phyloP scores from a whole-genome alignment of 2,888 invertebrate species.

The Oligia strigilis region DNA sequence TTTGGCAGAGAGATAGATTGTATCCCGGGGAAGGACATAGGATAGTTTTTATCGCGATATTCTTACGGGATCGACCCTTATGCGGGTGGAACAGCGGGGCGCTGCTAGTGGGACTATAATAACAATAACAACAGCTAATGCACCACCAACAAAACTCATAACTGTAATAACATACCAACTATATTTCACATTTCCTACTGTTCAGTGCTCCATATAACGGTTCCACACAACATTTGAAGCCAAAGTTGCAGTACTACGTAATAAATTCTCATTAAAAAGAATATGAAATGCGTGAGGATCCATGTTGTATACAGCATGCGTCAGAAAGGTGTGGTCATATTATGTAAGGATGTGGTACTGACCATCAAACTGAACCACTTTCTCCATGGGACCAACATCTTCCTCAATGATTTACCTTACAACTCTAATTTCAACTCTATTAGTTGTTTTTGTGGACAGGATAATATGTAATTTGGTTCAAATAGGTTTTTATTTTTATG shows the following conservation, averaged over 20 bases:
- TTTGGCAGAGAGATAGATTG: too few relatives aligned
- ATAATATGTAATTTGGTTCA: too few relatives aligned
- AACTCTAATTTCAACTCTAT: too few relatives aligned
- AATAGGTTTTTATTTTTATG: too few relatives aligned
- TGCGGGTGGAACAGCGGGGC: too few relatives aligned
- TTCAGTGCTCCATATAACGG: conserved; percentile 4
- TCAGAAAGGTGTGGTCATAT: not conserved
- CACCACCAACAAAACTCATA: conserved; percentile 28
- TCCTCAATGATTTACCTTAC: too few relatives aligned
- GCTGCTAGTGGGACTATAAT: too few relatives aligned
- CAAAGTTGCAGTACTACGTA: conserved; percentile 9
- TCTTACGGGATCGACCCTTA: too few relatives aligned
- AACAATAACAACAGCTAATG: conserved; percentile 21
- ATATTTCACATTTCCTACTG: conserved; percentile 26
- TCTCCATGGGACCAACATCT: not conserved
- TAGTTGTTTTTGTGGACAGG: too few relatives aligned
- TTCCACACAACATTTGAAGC: conserved; percentile 30
- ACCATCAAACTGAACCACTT: not conserved
- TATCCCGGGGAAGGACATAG: too few relatives aligned
- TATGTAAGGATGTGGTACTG: not conserved
- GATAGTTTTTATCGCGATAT: too few relatives aligned
- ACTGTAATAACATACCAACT: conserved; percentile 30
- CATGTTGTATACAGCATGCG: not conserved
- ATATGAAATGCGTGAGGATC: conserved; percentile 32
- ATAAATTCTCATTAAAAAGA: conserved; percentile 47